Percentiles rank a stretch among this genome's conserved stretches.
These are phyloP conservation scores for Ammospiza nelsoni DNA, from an alignment of 2,113 vertebrate genomes.

Conservation along the genomic window DNA sequence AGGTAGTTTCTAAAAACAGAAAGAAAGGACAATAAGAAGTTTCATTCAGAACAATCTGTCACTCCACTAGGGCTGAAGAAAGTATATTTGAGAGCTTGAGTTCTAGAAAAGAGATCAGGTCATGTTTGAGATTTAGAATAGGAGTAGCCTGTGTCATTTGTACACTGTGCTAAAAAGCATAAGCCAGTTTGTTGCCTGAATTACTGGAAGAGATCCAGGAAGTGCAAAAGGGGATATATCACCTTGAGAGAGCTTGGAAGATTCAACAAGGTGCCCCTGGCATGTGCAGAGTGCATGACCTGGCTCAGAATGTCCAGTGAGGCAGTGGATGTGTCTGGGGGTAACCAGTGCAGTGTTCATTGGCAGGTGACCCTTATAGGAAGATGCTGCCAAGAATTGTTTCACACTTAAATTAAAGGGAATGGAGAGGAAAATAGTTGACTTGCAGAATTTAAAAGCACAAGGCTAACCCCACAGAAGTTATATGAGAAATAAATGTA, in stretches of 20 bases:
- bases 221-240: not conserved
- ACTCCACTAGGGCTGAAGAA: not conserved
- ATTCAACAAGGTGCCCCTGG: not conserved
- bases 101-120: not conserved
- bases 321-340: not conserved
- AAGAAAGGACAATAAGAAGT: not conserved
- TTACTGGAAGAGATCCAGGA: not conserved
- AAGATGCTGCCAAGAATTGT: not conserved
- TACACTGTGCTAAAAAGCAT: not conserved
- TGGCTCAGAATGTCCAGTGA: not conserved
- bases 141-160: not conserved
- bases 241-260: not conserved
- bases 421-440: not conserved
- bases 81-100: not conserved
- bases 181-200: not conserved
- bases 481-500: not conserved
- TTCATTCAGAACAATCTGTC: not conserved
- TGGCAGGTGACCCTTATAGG: not conserved
- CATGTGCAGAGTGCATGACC: accelerated
- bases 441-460: not conserved
- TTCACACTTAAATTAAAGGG: not conserved
- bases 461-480: not conserved
- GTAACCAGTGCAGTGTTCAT: not conserved
- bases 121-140: not conserved
- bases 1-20: not conserved